Conservation (phyloP, 2,113 vertebrate species). For the Catagonus wagneri region DNA sequence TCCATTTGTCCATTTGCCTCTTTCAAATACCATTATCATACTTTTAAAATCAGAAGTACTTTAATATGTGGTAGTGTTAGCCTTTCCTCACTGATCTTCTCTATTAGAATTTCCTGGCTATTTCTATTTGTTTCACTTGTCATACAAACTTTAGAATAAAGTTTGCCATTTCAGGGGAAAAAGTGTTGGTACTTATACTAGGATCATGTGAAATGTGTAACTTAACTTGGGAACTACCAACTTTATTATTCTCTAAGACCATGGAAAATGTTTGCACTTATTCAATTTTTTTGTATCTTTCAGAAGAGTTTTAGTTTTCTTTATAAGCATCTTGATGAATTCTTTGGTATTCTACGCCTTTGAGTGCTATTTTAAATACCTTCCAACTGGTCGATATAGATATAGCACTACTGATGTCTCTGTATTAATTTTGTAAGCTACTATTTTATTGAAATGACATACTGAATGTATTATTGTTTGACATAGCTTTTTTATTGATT, state of each 20-base stretch:
- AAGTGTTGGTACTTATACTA: background rate
- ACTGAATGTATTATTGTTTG: no score
- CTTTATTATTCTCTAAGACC: background rate
- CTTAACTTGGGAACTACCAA: background rate
- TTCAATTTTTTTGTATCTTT: background rate
- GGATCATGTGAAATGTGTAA: background rate
- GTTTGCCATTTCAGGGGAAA: background rate
- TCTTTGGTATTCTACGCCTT: background rate
- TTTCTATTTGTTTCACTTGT: background rate
- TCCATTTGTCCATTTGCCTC: background rate
- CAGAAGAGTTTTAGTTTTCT: background rate
- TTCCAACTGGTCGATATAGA: background rate
- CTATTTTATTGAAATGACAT: no score
- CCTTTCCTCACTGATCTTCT: background rate
- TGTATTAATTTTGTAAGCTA: background rate
- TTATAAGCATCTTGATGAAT: background rate
- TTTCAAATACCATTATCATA: background rate
- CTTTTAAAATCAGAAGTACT: background rate
- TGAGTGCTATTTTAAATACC: background rate
- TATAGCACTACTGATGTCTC: background rate
- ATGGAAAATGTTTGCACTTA: background rate
- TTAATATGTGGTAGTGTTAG: background rate
- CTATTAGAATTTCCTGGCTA: background rate
- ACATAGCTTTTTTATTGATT: background rate
- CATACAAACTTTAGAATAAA: background rate